These are phyloP conservation scores for Gymnothorax javanicus DNA, from an alignment of 2,797 vertebrate genomes.

Conservation along the genomic window DNA sequence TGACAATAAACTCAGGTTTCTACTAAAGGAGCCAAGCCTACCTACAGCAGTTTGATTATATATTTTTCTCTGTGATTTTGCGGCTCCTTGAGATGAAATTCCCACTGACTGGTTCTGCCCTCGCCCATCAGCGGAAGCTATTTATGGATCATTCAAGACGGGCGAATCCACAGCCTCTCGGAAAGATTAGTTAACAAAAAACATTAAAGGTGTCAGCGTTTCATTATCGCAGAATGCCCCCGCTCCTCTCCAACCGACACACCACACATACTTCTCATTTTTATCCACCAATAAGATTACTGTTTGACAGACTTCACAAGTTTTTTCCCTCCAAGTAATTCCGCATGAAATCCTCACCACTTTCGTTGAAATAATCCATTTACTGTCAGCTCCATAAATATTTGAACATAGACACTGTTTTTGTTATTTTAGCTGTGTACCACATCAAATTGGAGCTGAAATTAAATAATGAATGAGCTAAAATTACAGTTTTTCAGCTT, in stretches of 20 bases:
- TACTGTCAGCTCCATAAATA: neutral
- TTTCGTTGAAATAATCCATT: neutral
- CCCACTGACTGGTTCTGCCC: neutral
- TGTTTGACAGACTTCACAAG: neutral
- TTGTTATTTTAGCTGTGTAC: too few relatives aligned
- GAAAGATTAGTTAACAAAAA: neutral
- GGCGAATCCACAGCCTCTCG: neutral
- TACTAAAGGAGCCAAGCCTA: neutral
- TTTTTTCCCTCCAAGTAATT: neutral
- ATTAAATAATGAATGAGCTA: too few relatives aligned
- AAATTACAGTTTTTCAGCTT: too few relatives aligned
- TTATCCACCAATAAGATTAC: neutral
- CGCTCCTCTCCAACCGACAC: neutral
- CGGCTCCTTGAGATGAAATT: neutral
- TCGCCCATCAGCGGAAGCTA: neutral
- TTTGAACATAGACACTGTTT: too few relatives aligned
- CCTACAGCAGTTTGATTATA: neutral
- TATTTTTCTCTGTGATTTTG: neutral
- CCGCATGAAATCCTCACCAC: neutral
- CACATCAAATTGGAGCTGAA: too few relatives aligned
- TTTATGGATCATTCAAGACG: neutral
- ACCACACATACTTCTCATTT: neutral
- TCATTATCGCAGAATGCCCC: neutral
- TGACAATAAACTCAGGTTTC: neutral
- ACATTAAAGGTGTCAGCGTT: constrained; percentile 7